These are phyloP conservation scores for Otocyon megalotis DNA, from an alignment of 2,113 vertebrate species.

Conservation along the genomic window DNA sequence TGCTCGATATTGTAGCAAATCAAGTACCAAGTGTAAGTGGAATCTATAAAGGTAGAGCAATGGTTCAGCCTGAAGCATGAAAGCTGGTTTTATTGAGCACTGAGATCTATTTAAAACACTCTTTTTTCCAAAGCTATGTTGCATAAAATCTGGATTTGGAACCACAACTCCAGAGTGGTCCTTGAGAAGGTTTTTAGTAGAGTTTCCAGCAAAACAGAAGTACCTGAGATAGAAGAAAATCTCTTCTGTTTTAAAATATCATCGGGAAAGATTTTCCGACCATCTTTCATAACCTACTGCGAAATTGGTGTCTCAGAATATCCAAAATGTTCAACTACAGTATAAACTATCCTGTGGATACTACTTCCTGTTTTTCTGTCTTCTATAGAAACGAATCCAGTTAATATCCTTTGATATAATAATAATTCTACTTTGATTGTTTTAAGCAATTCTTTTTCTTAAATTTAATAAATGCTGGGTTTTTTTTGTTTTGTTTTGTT, in stretches of 20 bases:
- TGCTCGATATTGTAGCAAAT: constrained; percentile 29
- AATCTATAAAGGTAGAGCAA: not conserved
- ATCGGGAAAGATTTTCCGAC: constrained; percentile 32
- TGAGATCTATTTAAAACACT: constrained; percentile 60
- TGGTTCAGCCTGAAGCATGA: not conserved
- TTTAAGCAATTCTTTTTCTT: constrained; percentile 21
- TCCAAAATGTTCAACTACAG: not conserved
- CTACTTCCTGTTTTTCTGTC: constrained; percentile 34
- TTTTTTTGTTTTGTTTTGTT: too few relatives aligned
- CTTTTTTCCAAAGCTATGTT: not conserved
- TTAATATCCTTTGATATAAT: not conserved
- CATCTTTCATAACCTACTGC: constrained; percentile 13
- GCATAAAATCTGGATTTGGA: constrained; percentile 46
- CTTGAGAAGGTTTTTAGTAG: constrained; percentile 40
- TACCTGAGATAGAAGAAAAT: constrained; percentile 53
- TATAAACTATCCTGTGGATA: not conserved
- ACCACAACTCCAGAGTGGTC: constrained; percentile 14
- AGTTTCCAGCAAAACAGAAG: constrained; percentile 32
- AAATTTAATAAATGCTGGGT: not conserved
- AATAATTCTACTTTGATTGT: constrained; percentile 31
- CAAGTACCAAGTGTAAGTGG: not conserved
- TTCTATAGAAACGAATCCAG: not conserved
- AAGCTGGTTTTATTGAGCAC: not conserved
- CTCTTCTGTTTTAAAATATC: constrained; percentile 61
- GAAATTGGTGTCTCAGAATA: not conserved